These are phyloP conservation scores for Zootermopsis nevadensis DNA, from an alignment of 2,888 invertebrate genomes.

Conservation along the genomic window DNA sequence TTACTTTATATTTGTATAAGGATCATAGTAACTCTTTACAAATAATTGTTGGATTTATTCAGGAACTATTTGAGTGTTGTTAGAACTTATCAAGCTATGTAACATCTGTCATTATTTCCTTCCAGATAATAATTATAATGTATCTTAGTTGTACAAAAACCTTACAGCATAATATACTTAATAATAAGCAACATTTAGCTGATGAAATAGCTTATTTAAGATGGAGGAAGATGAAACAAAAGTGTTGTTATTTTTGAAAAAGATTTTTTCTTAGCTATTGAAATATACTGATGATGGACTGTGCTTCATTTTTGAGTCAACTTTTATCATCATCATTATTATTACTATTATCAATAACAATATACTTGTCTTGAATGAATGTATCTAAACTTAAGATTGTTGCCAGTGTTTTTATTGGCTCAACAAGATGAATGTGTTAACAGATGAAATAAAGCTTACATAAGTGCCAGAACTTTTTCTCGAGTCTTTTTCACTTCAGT, in stretches of 20 bases:
- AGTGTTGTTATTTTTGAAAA: constrained; percentile 54
- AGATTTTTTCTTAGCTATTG: constrained; percentile 53
- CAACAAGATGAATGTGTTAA: constrained; percentile 47
- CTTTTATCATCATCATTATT: constrained; percentile 48
- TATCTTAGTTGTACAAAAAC: constrained; percentile 42
- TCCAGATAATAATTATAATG: constrained; percentile 23
- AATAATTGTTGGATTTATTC: constrained; percentile 39
- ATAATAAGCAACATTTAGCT: constrained; percentile 36
- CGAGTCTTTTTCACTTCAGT: too few relatives aligned
- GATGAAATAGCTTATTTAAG: constrained; percentile 44
- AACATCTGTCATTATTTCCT: constrained; percentile 25
- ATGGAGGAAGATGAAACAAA: constrained; percentile 42
- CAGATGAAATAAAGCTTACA: constrained; percentile 51
- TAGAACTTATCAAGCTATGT: constrained; percentile 31
- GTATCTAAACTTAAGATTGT: constrained; percentile 44
- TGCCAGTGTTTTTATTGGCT: constrained; percentile 51
- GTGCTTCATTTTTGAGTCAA: constrained; percentile 51
- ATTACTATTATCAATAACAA: constrained; percentile 40
- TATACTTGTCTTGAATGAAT: constrained; percentile 47
- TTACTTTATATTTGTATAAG: constrained; percentile 32
- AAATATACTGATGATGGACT: constrained; percentile 51
- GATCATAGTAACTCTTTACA: constrained; percentile 34
- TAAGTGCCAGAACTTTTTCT: constrained; percentile 41
- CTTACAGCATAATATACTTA: constrained; percentile 39
- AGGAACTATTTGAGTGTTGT: constrained; percentile 39